A percentile compares a stretch with the other conserved stretches of the same genome.
phyloP scores from a whole-genome alignment of 2,888 invertebrate species.

The Ophioninae sp. region DNA sequence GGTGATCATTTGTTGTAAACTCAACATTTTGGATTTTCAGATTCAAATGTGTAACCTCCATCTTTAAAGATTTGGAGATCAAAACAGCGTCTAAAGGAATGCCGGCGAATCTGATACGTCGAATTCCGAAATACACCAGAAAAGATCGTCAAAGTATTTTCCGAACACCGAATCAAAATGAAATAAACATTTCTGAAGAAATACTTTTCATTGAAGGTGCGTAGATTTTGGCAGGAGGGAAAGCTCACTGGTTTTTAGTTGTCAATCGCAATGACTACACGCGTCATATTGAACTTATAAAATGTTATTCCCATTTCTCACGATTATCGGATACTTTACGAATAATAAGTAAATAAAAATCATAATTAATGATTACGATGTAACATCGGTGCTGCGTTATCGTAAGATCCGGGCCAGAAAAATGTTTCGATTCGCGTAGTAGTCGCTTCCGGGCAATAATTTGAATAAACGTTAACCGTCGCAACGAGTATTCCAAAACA shows the following conservation, averaged over 20 bases:
- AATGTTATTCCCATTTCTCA: conserved; percentile 10
- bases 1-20: too few relatives aligned
- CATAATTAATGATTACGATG: not conserved
- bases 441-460: not conserved
- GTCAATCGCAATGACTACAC: not conserved
- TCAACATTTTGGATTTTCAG: too few relatives aligned
- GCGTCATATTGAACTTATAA: not conserved
- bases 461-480: conserved; percentile 17
- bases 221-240: conserved; percentile 13
- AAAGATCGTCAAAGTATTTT: not conserved
- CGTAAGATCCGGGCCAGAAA: not conserved
- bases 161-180: too few relatives aligned
- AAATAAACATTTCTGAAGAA: too few relatives aligned
- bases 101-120: not conserved
- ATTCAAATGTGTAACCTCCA: not conserved
- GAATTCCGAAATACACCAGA: not conserved
- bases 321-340: not conserved
- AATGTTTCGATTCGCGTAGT: conserved; percentile 5
- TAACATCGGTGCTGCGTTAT: not conserved
- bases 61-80: not conserved
- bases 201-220: too few relatives aligned
- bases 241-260: conserved; percentile 9
- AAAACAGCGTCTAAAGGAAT: not conserved
- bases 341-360: conserved; percentile 3
- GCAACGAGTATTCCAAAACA: not conserved